Conservation (phyloP, 2,113 vertebrate species). For the Typhlomys cinereus region DNA sequence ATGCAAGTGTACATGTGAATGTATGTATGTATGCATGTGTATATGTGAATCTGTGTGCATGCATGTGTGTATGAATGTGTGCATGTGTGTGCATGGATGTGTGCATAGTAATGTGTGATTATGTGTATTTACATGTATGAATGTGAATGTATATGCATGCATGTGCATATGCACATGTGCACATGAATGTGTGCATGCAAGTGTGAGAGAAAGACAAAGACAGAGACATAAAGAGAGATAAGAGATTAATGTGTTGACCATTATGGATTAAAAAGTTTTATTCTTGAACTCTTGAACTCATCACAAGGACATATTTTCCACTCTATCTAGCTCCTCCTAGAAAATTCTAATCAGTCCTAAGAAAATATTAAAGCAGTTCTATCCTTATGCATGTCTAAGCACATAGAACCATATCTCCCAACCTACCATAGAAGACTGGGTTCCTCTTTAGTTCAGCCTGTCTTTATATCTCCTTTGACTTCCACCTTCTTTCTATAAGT, state of each 20-base stretch:
- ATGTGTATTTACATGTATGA: no score
- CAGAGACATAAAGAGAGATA: no score
- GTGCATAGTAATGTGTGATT: no score
- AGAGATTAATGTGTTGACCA: background rate
- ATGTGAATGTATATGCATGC: no score
- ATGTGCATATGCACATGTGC: no score
- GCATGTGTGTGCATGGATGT: no score
- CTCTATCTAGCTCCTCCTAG: background rate
- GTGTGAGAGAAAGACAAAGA: no score
- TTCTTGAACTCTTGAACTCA: no score
- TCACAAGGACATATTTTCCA: background rate
- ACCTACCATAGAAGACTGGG: background rate
- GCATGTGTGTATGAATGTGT: background rate
- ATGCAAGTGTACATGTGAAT: background rate
- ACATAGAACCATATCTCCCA: accelerated
- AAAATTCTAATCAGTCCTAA: background rate
- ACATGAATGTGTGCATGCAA: no score
- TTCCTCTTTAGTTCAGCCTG: background rate
- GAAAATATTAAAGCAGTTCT: background rate
- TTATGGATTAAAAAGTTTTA: background rate
- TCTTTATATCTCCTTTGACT: background rate
- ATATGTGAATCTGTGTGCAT: no score
- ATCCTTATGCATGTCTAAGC: background rate
- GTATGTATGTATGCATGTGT: background rate
- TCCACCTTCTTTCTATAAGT: background rate